Evolutionary conservation across 2,797 vertebrate species (phyloP).

Genomic region (Acridotheres tristis): DNA sequence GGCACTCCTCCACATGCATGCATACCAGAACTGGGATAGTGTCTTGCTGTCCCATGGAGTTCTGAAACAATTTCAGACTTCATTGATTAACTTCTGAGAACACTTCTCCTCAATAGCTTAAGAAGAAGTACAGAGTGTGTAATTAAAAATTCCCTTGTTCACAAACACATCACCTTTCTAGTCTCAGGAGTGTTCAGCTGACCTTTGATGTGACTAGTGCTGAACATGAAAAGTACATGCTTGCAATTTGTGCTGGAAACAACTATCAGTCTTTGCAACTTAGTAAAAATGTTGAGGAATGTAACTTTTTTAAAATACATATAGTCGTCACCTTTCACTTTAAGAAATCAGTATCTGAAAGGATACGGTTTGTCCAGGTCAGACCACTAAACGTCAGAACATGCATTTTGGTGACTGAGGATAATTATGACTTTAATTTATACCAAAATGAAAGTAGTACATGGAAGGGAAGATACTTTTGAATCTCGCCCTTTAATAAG

Average conservation of each 20-base stretch:
- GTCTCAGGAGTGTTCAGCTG: neutral
- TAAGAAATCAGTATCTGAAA: neutral
- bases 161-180: neutral
- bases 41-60: neutral
- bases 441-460: neutral
- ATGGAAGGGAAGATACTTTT: neutral
- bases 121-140: neutral
- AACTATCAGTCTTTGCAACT: neutral
- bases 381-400: neutral
- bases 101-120: neutral
- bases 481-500: neutral
- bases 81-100: neutral
- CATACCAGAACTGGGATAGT: neutral
- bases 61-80: neutral
- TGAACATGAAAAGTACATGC: neutral
- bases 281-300: neutral
- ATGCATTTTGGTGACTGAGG: neutral
- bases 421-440: neutral
- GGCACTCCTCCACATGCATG: rapidly evolving
- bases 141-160: neutral
- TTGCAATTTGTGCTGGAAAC: neutral
- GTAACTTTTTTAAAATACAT: neutral
- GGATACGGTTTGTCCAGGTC: neutral
- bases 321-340: neutral
- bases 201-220: too few species aligned